phyloP scores from a whole-genome alignment of 2,888 invertebrate genomes.

The Coleophora flavipennella region DNA sequence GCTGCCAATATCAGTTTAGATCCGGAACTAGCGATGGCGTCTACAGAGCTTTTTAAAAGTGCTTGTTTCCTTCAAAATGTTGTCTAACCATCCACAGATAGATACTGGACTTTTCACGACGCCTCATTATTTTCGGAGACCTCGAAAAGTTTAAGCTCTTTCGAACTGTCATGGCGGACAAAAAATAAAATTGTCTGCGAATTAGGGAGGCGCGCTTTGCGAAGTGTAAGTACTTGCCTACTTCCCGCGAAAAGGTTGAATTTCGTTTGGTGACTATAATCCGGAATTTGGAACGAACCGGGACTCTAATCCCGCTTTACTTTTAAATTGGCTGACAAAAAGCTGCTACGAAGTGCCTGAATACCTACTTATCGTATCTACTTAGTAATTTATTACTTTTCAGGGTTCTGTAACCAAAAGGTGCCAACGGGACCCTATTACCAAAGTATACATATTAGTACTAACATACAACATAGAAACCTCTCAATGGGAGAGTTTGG shows the following conservation, averaged over 20 bases:
- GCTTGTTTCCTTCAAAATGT: no score
- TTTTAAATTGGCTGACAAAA: constrained; percentile 17
- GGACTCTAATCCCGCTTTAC: constrained; percentile 23
- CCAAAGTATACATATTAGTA: no score
- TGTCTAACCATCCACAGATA: no score
- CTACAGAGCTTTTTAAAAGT: no score
- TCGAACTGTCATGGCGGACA: constrained; percentile 15
- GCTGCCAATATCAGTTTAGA: no score
- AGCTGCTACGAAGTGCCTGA: constrained; percentile 11
- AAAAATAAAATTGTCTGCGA: constrained; percentile 19
- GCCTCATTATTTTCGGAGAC: constrained; percentile 17
- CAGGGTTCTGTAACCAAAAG: no score
- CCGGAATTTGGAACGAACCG: constrained; percentile 18
- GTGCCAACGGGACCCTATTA: no score
- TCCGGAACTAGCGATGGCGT: no score
- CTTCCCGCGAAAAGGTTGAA: background rate
- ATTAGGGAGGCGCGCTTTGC: background rate
- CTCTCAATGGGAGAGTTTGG: no score
- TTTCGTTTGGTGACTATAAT: constrained; percentile 7
- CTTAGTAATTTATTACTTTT: background rate
- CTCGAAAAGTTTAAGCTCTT: constrained; percentile 15
- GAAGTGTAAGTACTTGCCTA: no score
- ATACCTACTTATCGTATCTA: background rate
- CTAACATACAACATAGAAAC: no score
- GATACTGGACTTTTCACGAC: background rate